phyloP scores from a whole-genome alignment of 2,888 invertebrate genomes.

The Biston stratarius region DNA sequence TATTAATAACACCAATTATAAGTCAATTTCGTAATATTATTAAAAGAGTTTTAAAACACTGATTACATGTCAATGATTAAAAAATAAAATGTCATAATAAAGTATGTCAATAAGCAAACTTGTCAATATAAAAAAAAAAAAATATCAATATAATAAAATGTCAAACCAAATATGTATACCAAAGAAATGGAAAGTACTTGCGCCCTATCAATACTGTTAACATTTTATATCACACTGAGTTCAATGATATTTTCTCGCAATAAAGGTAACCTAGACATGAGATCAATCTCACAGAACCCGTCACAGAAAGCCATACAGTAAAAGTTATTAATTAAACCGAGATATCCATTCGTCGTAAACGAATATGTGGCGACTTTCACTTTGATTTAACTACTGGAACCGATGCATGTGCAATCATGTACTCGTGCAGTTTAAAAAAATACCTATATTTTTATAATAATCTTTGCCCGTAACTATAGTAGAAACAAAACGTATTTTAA shows the following conservation, averaged over 20 bases:
- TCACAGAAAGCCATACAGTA: constrained; percentile 21
- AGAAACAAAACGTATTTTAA: too few species aligned
- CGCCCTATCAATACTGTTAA: not conserved
- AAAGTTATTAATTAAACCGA: constrained; percentile 46
- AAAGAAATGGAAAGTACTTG: too few species aligned
- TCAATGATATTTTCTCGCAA: constrained; percentile 5
- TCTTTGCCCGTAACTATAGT: too few species aligned
- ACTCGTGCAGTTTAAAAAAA: not conserved
- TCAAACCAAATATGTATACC: too few species aligned
- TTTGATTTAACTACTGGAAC: constrained; percentile 25
- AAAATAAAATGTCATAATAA: too few species aligned
- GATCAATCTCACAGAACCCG: constrained; percentile 9
- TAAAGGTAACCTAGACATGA: constrained; percentile 2
- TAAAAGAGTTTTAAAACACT: too few species aligned
- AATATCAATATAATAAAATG: too few species aligned
- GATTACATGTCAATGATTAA: too few species aligned
- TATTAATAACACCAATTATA: too few species aligned
- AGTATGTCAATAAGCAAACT: too few species aligned
- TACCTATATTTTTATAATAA: not conserved
- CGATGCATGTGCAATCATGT: not conserved
- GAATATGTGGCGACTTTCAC: constrained; percentile 51
- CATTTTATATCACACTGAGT: not conserved
- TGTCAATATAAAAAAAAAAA: too few species aligned
- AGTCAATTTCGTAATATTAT: too few species aligned
- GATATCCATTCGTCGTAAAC: constrained; percentile 34